Conservation (phyloP, 2,113 vertebrate genomes). For the Madoqua kirkii region DNA sequence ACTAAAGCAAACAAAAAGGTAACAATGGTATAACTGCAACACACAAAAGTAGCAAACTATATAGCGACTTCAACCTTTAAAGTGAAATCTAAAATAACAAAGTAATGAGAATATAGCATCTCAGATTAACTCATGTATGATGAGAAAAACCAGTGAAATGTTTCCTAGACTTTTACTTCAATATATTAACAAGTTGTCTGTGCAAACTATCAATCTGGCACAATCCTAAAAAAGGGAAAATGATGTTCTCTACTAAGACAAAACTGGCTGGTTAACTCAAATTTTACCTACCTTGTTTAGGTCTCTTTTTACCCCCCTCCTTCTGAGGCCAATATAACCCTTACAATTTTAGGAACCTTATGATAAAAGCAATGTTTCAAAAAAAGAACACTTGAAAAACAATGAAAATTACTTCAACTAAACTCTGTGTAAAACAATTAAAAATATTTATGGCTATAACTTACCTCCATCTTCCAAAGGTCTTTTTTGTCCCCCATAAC, state of each 20-base stretch:
- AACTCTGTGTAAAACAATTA: neutral
- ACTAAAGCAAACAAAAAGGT: conserved; percentile 40
- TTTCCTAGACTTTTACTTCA: neutral
- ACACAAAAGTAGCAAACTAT: conserved; percentile 58
- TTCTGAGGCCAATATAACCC: conserved; percentile 13
- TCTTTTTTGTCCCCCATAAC: conserved; percentile 97
- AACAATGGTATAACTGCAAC: conserved; percentile 52
- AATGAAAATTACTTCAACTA: conserved; percentile 10
- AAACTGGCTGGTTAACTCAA: conserved; percentile 11
- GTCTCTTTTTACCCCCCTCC: neutral
- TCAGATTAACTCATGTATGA: conserved; percentile 32
- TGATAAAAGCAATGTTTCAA: conserved; percentile 26
- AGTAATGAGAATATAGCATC: conserved; percentile 58
- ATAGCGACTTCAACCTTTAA: conserved; percentile 61
- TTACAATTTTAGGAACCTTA: conserved; percentile 33
- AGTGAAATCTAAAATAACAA: conserved; percentile 53
- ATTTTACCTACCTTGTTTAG: conserved; percentile 62
- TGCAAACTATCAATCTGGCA: conserved; percentile 48
- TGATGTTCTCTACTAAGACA: neutral
- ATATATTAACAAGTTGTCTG: conserved; percentile 34
- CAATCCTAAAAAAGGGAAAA: conserved; percentile 9
- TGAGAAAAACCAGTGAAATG: conserved; percentile 21
- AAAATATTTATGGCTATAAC: conserved; percentile 60
- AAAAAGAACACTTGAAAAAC: neutral
- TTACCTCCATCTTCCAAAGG: conserved; percentile 98